Percentiles rank a stretch among this genome's conserved stretches.
These are phyloP conservation scores for Phrynosoma platyrhinos DNA, from an alignment of 2,113 vertebrate species.

Conservation along the genomic window DNA sequence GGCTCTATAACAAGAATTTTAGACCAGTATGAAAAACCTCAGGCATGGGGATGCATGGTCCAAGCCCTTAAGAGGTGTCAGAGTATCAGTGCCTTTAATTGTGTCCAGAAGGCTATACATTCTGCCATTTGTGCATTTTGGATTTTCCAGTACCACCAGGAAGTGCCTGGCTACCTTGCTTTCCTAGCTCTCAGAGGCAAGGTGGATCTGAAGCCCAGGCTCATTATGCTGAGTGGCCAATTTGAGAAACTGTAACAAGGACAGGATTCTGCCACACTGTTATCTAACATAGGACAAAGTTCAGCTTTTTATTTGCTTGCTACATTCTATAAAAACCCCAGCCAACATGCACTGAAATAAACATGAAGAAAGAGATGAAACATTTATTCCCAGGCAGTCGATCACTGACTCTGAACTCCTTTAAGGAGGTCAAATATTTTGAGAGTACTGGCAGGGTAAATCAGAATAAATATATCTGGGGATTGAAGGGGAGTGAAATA, in stretches of 20 bases:
- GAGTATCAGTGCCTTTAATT: not conserved
- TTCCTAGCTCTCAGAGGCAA: not conserved
- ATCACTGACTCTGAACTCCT: not conserved
- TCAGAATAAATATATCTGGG: constrained; percentile 11
- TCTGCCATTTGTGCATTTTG: constrained; percentile 5
- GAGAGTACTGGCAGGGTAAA: not conserved
- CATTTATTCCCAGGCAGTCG: constrained; percentile 11
- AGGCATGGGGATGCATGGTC: not conserved
- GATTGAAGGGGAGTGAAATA: not conserved
- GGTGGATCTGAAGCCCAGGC: not conserved
- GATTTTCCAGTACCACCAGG: not conserved
- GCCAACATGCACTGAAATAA: constrained; percentile 18
- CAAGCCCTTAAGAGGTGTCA: not conserved
- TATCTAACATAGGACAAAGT: constrained; percentile 14
- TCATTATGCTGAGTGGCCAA: not conserved
- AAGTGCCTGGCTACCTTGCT: not conserved
- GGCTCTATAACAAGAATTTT: not conserved
- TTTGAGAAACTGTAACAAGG: constrained; percentile 5
- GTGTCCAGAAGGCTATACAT: not conserved
- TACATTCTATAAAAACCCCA: constrained; percentile 3
- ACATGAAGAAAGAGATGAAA: constrained; percentile 25
- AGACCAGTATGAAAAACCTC: not conserved
- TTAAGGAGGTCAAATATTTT: constrained; percentile 29
- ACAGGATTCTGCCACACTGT: not conserved
- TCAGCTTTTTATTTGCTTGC: constrained; percentile 20